Evolutionary conservation across 2,797 vertebrate species (phyloP), one percentile per base, ranked within the genome.

Genomic region (Hypotaenidia philippensis): DNA sequence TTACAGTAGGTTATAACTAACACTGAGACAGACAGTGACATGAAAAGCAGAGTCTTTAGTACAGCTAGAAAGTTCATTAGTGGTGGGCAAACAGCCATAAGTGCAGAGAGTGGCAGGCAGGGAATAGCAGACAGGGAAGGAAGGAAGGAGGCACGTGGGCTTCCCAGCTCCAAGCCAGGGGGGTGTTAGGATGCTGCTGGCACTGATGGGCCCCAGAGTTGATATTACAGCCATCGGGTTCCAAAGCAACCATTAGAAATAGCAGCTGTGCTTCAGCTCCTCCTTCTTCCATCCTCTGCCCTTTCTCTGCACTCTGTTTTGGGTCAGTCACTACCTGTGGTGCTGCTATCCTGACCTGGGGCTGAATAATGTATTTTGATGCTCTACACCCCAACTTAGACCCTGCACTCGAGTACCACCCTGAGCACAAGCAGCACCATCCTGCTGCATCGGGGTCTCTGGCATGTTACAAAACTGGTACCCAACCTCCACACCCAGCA

Each of bases 291-390:
- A 56, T 31, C 52, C 52, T 40, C 75, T 81, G 36, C 47, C 22
- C 47, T 69, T 72, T 69, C 41, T 41, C 36, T 61, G 32, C 22
- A 20, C 25, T 27, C 44, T 16, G 12, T 40, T 78, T 41, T 70
- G 81, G 56, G 25, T 50, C 78, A 74, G n/a, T 20, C 60, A 27
- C 41, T 16, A 14, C 40, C 25, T n/a, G 12, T 1, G 5, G 36
- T 0, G 2, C 6, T n/a, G n/a, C 23, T n/a, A 13, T 5, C 41
- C 72, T n/a, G 29, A 74, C 38, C 11, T 1, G 3, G 27, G 34
- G 40, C n/a, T 1, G 0, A 83, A 40, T 41, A 34, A 56, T 0
- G 1, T 5, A 31, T 31, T 77, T 38, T 1, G 1, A 6, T 34
- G 20, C 7, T 2, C 44, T 16, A 8, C 0, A 4, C 23, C 27